Conservation (phyloP, 2,797 vertebrate species). For the Sebastes goodei region DNA sequence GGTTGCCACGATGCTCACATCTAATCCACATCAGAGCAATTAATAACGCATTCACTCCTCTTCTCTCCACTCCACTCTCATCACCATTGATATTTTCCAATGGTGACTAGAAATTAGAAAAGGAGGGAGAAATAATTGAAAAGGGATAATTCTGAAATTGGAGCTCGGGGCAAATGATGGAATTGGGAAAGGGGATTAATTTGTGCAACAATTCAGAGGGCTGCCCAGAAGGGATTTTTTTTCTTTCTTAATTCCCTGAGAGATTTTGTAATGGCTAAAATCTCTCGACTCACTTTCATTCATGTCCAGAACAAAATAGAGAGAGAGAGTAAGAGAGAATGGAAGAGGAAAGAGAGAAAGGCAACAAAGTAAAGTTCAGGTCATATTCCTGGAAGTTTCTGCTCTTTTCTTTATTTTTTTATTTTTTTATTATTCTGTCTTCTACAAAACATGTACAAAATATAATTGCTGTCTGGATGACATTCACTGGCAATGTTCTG, state of each 20-base stretch:
- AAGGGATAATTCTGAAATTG: constrained; percentile 68
- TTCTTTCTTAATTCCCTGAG: constrained; percentile 43
- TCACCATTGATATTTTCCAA: constrained; percentile 68
- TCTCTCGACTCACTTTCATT: constrained; percentile 46
- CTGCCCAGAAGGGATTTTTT: constrained; percentile 44
- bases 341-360: not conserved
- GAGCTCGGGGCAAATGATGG: constrained; percentile 59
- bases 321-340: not conserved
- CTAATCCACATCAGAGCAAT: constrained; percentile 83
- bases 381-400: not conserved
- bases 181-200: constrained; percentile 75
- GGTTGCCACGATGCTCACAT: constrained; percentile 64
- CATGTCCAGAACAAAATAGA: constrained; percentile 41
- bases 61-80: constrained; percentile 43
- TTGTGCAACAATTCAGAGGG: constrained; percentile 68
- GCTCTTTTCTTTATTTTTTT: not conserved
- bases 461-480: not conserved
- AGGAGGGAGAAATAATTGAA: constrained; percentile 74
- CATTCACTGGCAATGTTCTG: not conserved
- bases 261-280: constrained; percentile 63
- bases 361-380: constrained; percentile 17
- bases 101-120: constrained; percentile 73
- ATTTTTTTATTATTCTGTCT: not conserved
- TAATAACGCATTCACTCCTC: constrained; percentile 73
- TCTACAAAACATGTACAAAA: not conserved